Percentiles rank a stretch among this genome's conserved stretches.
phyloP scores from a whole-genome alignment of 2,888 invertebrate genomes.

The Enchytraeus crypticus region DNA sequence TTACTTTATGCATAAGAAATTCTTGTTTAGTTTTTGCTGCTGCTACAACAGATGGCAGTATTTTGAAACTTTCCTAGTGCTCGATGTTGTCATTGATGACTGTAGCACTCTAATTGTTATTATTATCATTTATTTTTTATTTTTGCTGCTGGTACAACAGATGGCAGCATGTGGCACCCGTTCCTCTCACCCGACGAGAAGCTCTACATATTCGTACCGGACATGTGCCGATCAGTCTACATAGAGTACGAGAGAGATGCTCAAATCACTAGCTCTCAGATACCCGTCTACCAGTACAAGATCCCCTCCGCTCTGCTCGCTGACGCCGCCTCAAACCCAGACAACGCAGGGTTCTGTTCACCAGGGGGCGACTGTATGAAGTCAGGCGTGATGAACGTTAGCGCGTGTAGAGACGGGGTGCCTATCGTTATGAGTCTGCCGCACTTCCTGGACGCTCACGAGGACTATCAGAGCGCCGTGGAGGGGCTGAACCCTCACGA shows the following conservation, averaged over 20 bases:
- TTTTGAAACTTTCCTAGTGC: no score
- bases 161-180: conserved; percentile 32
- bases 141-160: conserved; percentile 18
- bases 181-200: conserved; percentile 23
- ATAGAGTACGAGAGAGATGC: conserved; percentile 11
- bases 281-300: conserved; percentile 23
- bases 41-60: no score
- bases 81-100: no score
- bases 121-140: no score
- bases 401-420: conserved; percentile 55
- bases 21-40: no score
- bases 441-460: conserved; percentile 69
- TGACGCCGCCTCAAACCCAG: conserved; percentile 25
- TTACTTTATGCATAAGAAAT: not conserved
- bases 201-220: conserved; percentile 33
- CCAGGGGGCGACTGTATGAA: conserved; percentile 26
- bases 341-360: conserved; percentile 33
- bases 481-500: conserved; percentile 61
- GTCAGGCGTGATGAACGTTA: conserved; percentile 30
- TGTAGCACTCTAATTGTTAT: no score
- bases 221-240: conserved; percentile 34
- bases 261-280: conserved; percentile 1
- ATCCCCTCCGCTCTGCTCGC: conserved; percentile 27
- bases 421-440: conserved; percentile 74
- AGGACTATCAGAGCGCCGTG: conserved; percentile 58